phyloP scores from a whole-genome alignment of 53 echinoderm and acorn worm species.

The Mesocentrotus franciscanus region DNA sequence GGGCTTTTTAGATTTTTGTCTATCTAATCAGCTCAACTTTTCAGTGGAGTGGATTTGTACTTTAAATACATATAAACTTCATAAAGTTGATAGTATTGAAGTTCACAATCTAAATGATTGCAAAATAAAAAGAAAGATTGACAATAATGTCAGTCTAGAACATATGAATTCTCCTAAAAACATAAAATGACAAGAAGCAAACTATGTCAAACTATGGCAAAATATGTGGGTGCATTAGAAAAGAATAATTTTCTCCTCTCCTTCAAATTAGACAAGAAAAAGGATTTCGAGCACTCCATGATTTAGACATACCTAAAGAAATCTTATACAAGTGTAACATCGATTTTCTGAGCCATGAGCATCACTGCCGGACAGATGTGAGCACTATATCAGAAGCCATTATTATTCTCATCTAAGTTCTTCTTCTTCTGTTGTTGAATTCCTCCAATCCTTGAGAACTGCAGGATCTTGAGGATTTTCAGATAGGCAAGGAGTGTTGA shows the following conservation, averaged over 20 bases:
- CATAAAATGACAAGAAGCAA: neutral
- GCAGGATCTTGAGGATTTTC: too few species aligned
- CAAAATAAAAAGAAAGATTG: neutral
- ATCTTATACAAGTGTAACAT: neutral
- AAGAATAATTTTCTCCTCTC: neutral
- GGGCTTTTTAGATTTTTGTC: too few species aligned
- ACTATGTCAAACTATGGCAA: neutral
- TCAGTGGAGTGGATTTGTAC: too few species aligned
- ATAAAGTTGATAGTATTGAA: neutral
- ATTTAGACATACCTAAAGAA: neutral
- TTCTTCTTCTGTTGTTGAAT: too few species aligned
- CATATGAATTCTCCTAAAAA: neutral
- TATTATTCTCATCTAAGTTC: too few species aligned
- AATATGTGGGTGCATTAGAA: neutral
- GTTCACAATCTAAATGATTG: neutral
- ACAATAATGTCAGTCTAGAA: neutral
- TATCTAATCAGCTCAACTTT: too few species aligned
- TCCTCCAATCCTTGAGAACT: too few species aligned
- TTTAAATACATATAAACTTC: neutral
- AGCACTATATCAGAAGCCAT: too few species aligned
- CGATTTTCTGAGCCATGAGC: neutral
- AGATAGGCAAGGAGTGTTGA: too few species aligned
- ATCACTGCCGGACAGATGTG: too few species aligned
- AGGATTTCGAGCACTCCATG: neutral
- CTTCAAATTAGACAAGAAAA: neutral